Evolutionary conservation across 2,797 vertebrate species (phyloP).

Genomic region (Anableps anableps): DNA sequence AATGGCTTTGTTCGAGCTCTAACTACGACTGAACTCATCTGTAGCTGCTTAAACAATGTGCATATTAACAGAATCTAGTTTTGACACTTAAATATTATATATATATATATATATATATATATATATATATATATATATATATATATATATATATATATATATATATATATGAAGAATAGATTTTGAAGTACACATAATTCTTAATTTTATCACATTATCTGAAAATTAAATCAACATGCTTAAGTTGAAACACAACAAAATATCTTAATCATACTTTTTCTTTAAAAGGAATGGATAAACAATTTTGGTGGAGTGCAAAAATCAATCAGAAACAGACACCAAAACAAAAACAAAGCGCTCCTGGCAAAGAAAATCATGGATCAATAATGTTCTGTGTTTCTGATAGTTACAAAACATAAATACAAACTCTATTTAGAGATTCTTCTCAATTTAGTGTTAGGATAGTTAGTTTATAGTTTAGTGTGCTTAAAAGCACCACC

Average conservation of each 20-base stretch:
- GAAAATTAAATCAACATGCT: slow-evolving; percentile 46
- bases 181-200: slow-evolving; percentile 63
- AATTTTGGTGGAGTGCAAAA: slow-evolving; percentile 59
- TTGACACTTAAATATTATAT: slow-evolving; percentile 39
- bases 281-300: slow-evolving; percentile 65
- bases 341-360: slow-evolving; percentile 19
- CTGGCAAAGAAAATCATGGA: neutral
- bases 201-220: slow-evolving; percentile 58
- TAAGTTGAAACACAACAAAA: slow-evolving; percentile 41
- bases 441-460: slow-evolving; percentile 51
- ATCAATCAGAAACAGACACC: slow-evolving; percentile 40
- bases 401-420: slow-evolving; percentile 43
- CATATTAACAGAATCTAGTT: slow-evolving; percentile 50
- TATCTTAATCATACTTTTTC: slow-evolving; percentile 36
- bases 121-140: slow-evolving; percentile 37
- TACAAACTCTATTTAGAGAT: slow-evolving; percentile 48
- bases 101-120: slow-evolving; percentile 38
- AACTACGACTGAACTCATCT: slow-evolving; percentile 64
- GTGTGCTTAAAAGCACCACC: slow-evolving; percentile 72
- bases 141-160: slow-evolving; percentile 14
- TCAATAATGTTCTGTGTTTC: slow-evolving; percentile 16
- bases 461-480: slow-evolving; percentile 54
- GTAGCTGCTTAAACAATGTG: slow-evolving; percentile 62
- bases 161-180: slow-evolving; percentile 60
- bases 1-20: slow-evolving; percentile 57